Evolutionary conservation across 2,797 vertebrate genomes (phyloP), one percentile per base, ranked within the genome.

Genomic region (Mus minutoides): DNA sequence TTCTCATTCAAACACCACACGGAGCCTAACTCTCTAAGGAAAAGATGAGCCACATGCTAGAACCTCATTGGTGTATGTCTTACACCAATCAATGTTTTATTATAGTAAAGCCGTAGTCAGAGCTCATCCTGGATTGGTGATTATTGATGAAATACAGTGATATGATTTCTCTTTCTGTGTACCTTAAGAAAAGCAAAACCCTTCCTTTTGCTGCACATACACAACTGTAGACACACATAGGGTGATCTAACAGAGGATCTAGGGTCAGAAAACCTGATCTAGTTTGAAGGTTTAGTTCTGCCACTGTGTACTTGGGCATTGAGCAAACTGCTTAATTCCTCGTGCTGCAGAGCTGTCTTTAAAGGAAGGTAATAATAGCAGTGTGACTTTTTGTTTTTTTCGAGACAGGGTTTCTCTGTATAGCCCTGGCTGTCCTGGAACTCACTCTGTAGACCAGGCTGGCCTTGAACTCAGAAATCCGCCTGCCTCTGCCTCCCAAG

Each of bases 71-170:
- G 12, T 82, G 0, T 89, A 52, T 76, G 82, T 95, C 31, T 90
- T 78, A 43, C 49, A 46, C n/a, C 40, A 82, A 67, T 71, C 49
- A 85, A 73, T 71, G 69, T 37, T 71, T 71, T 71, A 76, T 80
- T 90, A 34, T 85, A 69, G 69, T n/a, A 52, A 88, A 86, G 8
- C 67, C 34, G 19, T 76, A 82, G 56, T 37, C 82, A 75, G 75
- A 73, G 52, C 67, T 40, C 49, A 56, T 95, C 90, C 71, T 19
- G 6, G n/a, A 84, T 95, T 84, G 83, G 29, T 93, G 71, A 91
- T 73, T 95, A 40, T 96, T 96, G 78, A 84, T 95, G 46, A 94
- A 91, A 78, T 80, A 1, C 69, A 93, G 40, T 31, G 46, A 52
- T 94, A 34, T n/a, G 40, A 40, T 75, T 92, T 76, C 85, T 86